Base-by-base conservation (phyloP, 1,140 invertebrate genomes). In the Anoplolepis gracilipes region DNA sequence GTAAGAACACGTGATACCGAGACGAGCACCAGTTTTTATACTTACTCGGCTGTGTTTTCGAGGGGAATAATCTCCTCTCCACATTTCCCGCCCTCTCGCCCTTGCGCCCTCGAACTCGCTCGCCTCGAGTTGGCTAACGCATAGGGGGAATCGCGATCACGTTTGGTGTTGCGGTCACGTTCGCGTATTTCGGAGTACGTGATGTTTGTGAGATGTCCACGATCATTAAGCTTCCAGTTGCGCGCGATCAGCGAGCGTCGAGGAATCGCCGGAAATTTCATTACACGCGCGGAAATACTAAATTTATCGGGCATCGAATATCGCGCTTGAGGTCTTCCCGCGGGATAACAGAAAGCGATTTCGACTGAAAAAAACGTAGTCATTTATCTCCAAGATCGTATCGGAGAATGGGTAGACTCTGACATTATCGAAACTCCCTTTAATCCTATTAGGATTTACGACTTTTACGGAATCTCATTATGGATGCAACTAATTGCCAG, bases 91-190 rank as follows among this genome's bases (percentile, higher is more conserved):
- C 13, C 13, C 46, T 79, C 49, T 72, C 65, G 61, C 62, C 42
- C 78, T 70, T 22, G 16, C 65, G 61, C 62, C 42, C 78, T 70
- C 28, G 16, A 84, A 81, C 85, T 90, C 57, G 69, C 67, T 55
- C 65, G 46, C 30, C 13, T 55, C 64, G 82, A 85, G 82, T 65
- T 87, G 70, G 53, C 62, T 67, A 53, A 30, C 49, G 42, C 39
- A 59, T 55, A 65, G 61, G 67, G 69, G 46, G 53, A 72, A 49
- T 75, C 39, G 82, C 86, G 70, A 88, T 88, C 88, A 82, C 78
- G 64, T 85, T 92, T 90, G 85, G 87, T 84, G 88, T 88, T 90
- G 90, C 86, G 90, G 91, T 92, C 92, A 92, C 92, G 92, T 92
- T 77, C 87, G 84, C 82, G 89, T 91, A 88, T 92, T 92, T 92